Evolutionary conservation across 1,140 invertebrate species (phyloP).

Genomic region (Achatina immaculata): DNA sequence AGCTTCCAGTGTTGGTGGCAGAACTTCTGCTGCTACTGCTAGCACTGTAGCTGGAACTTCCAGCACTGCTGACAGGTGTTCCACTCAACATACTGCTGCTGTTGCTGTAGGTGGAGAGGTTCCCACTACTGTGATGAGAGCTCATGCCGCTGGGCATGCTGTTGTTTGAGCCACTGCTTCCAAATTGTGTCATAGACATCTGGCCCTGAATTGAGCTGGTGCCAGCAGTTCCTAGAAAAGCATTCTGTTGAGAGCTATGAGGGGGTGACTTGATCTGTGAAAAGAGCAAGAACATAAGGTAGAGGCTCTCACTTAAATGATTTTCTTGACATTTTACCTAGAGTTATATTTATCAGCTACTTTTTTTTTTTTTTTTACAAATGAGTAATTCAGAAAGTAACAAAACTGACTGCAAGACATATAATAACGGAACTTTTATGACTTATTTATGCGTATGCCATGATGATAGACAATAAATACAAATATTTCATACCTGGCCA

Average conservation of each 20-base stretch:
- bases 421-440: too few species aligned
- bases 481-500: neutral
- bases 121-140: neutral
- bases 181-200: constrained; percentile 22
- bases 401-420: too few species aligned
- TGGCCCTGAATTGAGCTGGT: neutral
- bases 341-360: too few species aligned
- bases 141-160: neutral
- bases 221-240: neutral
- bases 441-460: too few species aligned
- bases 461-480: too few species aligned
- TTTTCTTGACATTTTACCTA: too few species aligned
- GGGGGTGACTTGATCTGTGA: constrained; percentile 32
- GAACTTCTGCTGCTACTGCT: neutral
- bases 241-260: constrained; percentile 20
- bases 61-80: neutral
- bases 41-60: neutral
- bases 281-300: too few species aligned
- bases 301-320: too few species aligned
- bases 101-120: neutral
- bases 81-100: constrained; percentile 1
- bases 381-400: too few species aligned
- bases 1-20: neutral
- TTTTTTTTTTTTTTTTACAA: too few species aligned
- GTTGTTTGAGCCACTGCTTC: neutral